Evolutionary conservation across 1,140 invertebrate species (phyloP), one percentile per base, ranked within the genome.

Genomic region (Alviniconcha marisindica): DNA sequence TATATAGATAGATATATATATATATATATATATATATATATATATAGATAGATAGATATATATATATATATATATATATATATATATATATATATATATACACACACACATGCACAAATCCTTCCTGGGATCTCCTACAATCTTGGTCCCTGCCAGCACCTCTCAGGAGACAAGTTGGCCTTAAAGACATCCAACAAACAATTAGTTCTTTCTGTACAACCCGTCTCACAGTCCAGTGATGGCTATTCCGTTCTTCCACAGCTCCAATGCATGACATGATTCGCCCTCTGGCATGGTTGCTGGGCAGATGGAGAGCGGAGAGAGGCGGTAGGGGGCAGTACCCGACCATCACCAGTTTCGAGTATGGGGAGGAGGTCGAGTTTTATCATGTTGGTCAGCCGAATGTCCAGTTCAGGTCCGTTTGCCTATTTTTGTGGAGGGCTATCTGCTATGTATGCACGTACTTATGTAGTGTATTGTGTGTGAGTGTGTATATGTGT

Each of bases 381-480:
- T 96, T 96, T 87, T 87, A 86, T 56, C 95, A 94, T 48, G 91
- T 95, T 84, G 95, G 95, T 84, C 95, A 95, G 77, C 95, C 95
- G n/a, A 94, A 89, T 77, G 51, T 91, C 18, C 90, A 91, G 83
- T 91, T 88, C 63, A 88, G 83, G 90, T 90, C 80, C 42, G 84
- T 31, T 78, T 48, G 38, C n/a, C n/a, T n/a, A n/a, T n/a, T n/a
- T n/a, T n/a, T n/a, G n/a, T n/a, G n/a, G n/a, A n/a, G n/a, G n/a
- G n/a, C n/a, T n/a, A n/a, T n/a, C n/a, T n/a, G n/a, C n/a, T n/a
- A n/a, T n/a, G n/a, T n/a, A n/a, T n/a, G n/a, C n/a, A n/a, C n/a
- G n/a, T n/a, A n/a, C n/a, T n/a, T n/a, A n/a, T n/a, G n/a, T n/a
- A n/a, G n/a, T n/a, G n/a, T n/a, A n/a, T n/a, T n/a, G n/a, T n/a